Evolutionary conservation across 1,140 invertebrate species (phyloP).

Genomic region (Aphidius ervi): DNA sequence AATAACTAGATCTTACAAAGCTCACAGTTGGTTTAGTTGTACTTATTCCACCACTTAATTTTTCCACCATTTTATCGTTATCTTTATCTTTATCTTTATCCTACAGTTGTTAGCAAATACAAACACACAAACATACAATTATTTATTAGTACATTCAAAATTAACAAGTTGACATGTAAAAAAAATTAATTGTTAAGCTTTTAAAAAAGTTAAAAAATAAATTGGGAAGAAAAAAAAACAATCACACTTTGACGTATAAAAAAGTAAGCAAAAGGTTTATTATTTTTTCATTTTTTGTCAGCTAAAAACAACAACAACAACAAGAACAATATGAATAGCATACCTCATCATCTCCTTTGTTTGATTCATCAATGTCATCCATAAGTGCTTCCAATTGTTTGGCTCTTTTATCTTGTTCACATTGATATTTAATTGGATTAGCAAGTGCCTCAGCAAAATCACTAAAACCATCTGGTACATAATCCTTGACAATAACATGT

Average conservation of each 20-base stretch:
- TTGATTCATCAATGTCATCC: constrained; percentile 67
- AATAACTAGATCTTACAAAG: constrained; percentile 23
- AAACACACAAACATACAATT: constrained; percentile 9
- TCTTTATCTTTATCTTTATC: constrained; percentile 31
- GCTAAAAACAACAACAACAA: constrained; percentile 16
- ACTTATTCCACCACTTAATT: constrained; percentile 40
- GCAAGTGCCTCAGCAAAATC: constrained; percentile 95
- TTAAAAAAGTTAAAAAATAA: too few relatives aligned
- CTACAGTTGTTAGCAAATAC: constrained; percentile 35
- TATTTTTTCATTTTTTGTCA: neutral
- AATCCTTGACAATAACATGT: constrained; percentile 91
- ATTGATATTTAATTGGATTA: constrained; percentile 96
- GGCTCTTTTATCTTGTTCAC: constrained; percentile 85
- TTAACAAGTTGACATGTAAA: neutral
- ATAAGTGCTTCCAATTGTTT: constrained; percentile 88
- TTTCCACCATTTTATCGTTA: constrained; percentile 19
- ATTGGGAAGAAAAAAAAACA: neutral
- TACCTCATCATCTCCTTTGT: constrained; percentile 46
- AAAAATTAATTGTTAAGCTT: too few relatives aligned
- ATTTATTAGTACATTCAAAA: constrained; percentile 13
- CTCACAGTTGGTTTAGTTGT: constrained; percentile 47
- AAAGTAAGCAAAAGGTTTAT: neutral
- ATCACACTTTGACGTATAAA: too few relatives aligned
- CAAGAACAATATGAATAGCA: constrained; percentile 4
- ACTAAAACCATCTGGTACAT: constrained; percentile 90